Evolutionary conservation across 2,797 vertebrate genomes (phyloP), one percentile per base, ranked within the genome.

Genomic region (Enteromius fasciolatus): DNA sequence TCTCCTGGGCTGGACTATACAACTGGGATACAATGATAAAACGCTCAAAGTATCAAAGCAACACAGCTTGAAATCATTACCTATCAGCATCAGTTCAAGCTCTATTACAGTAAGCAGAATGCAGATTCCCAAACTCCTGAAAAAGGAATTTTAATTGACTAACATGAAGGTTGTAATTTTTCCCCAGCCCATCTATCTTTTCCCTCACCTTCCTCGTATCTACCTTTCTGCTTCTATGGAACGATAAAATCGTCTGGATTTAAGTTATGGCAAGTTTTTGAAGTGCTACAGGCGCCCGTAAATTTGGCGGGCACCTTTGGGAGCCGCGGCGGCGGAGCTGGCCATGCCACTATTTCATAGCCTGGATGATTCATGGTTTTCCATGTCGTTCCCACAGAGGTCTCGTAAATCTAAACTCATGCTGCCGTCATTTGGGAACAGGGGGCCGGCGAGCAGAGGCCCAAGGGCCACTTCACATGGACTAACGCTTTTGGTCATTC

Each of bases 251-350:
- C 86, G 93, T 95, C 96, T 96, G 94, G 95, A 90, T 87, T 94
- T 95, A 95, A 96, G 95, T 98, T 97, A 97, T 96, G 92, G 93
- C 90, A 91, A 88, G 89, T 92, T 94, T 98, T 98, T 98, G 97
- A 98, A 96, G 97, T 97, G 92, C 93, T 92, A 90, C 90, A 95
- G 93, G 93, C 92, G 94, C 93, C 93, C 94, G 96, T 99, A 99
- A 98, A 98, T 98, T 98, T 96, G 94, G 93, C 91, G 91, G 95
- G 94, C 96, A 95, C 94, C 96, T 97, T 95, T 94, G 94, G 94
- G 94, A 91, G 90, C 89, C 89, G 82, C 88, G 94, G 91, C 48
- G 81, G 83, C 81, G 63, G 69, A 85, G 70, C 59, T 78, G 59
- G 85, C 89, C 76, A 86, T 87, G 89, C 90, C 93, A 93, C 93